A percentile compares a stretch with the other conserved stretches of the same genome.
Conservation (phyloP, 2,113 vertebrate species). For the Dipodomys ordii region DNA sequence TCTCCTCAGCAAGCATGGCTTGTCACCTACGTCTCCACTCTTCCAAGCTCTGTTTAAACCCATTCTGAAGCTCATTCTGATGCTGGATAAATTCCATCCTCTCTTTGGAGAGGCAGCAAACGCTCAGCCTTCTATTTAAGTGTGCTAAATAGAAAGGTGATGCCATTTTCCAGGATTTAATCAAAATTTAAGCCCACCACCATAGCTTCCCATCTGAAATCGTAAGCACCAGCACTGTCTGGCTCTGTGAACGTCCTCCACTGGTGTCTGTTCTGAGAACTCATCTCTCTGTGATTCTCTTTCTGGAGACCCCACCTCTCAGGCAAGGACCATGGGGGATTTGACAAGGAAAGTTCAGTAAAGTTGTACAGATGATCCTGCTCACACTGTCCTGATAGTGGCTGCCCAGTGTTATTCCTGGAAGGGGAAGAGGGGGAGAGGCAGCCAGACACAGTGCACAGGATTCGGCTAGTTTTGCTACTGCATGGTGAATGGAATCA, state of each 20-base stretch:
- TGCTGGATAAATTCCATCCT: background rate
- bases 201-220: background rate
- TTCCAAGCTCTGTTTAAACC: background rate
- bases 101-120: background rate
- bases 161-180: background rate
- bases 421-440: fast-evolving
- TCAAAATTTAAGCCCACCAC: background rate
- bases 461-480: background rate
- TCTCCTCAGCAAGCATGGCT: background rate
- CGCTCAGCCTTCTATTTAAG: background rate
- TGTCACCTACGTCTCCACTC: background rate
- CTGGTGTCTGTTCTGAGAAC: fast-evolving
- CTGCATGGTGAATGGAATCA: background rate
- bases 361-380: background rate
- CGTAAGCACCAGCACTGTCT: background rate
- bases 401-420: background rate
- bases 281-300: background rate
- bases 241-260: background rate
- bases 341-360: background rate
- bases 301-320: fast-evolving
- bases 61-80: background rate
- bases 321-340: no score
- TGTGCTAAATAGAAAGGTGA: background rate
- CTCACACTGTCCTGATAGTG: background rate
- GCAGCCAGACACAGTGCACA: background rate